These are phyloP conservation scores for Trileptium ribeirensis DNA, from an alignment of 2,888 invertebrate species.

Conservation along the genomic window DNA sequence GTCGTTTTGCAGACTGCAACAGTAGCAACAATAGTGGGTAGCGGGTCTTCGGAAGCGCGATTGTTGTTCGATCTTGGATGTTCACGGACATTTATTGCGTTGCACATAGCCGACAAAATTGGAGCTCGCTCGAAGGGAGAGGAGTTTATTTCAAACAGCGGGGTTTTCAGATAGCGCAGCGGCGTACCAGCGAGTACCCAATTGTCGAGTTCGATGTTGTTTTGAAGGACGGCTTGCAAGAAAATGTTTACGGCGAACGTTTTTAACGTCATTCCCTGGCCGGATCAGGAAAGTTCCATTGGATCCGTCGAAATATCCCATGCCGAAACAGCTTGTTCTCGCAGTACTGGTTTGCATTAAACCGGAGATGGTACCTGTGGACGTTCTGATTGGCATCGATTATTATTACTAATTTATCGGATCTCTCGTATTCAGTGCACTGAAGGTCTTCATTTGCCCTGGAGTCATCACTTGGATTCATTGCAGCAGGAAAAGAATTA, in stretches of 20 bases:
- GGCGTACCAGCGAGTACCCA: neutral
- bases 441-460: neutral
- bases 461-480: neutral
- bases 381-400: slow-evolving; percentile 5
- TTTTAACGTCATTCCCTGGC: neutral
- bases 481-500: neutral
- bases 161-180: neutral
- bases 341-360: neutral
- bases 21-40: neutral
- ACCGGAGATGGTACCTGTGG: neutral
- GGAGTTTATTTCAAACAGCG: neutral
- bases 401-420: slow-evolving; percentile 1
- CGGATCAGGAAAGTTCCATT: neutral
- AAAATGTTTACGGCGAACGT: neutral
- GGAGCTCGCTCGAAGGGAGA: neutral
- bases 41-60: neutral
- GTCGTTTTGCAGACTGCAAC: neutral
- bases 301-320: neutral
- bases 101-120: neutral
- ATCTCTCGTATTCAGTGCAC: neutral
- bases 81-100: neutral
- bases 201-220: neutral
- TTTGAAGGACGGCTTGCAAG: neutral
- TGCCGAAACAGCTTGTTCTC: neutral
- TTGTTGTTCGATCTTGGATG: neutral